phyloP scores from a whole-genome alignment of 2,888 invertebrate species.

The Orchesellides sinensis region DNA sequence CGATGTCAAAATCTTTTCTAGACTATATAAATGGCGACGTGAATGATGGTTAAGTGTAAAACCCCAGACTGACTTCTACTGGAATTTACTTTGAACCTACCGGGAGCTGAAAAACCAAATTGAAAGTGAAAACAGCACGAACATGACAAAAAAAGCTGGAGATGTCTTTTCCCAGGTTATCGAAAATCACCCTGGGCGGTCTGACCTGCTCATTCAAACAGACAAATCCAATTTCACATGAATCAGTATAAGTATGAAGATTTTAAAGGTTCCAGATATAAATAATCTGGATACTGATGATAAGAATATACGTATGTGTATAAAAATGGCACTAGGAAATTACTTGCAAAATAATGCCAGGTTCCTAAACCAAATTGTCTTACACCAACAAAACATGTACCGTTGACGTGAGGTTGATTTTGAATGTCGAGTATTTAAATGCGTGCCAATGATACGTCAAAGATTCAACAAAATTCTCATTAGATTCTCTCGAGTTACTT shows the following conservation, averaged over 20 bases:
- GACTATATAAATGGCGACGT: background rate
- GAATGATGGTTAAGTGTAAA: conserved; percentile 7
- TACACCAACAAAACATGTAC: too few species aligned
- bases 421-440: too few species aligned
- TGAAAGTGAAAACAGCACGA: conserved; percentile 52
- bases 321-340: too few species aligned
- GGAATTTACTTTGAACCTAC: conserved; percentile 15
- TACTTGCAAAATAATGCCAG: too few species aligned
- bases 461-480: too few species aligned
- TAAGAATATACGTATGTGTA: too few species aligned
- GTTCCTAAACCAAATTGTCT: too few species aligned
- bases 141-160: conserved; percentile 19
- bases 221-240: conserved; percentile 69
- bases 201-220: conserved; percentile 60
- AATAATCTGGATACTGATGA: too few species aligned
- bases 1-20: conserved; percentile 2
- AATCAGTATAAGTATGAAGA: background rate
- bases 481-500: too few species aligned
- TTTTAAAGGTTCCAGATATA: too few species aligned
- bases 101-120: conserved; percentile 28
- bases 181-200: conserved; percentile 68
- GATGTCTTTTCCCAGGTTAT: conserved; percentile 59
- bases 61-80: background rate
- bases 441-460: too few species aligned
- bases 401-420: too few species aligned